Base-by-base conservation (phyloP, 2,888 invertebrate genomes). In the Carpatolechia fugitivella region DNA sequence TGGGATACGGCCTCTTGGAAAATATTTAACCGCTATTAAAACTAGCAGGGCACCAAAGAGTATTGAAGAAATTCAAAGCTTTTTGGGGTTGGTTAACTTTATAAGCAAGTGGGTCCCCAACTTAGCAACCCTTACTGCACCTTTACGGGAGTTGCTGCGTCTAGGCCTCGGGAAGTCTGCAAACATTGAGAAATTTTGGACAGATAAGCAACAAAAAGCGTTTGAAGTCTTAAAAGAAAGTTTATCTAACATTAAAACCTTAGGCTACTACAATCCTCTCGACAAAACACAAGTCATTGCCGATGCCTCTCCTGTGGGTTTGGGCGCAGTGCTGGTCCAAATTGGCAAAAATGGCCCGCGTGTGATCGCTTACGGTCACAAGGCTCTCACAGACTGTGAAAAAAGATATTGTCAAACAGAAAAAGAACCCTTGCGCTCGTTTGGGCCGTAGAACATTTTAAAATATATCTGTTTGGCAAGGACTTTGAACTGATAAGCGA, bases 401-500 rank as follows among this genome's bases (percentile, higher is more conserved):
- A 8, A 33, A n/a, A 8, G 33, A 36, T 50, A 50, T 36, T 31
- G 50, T 18, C 36, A 50, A 18, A 50, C 50, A 4, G 50, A 50
- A 36, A 50, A 50, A 36, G 50, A 36, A 14, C 36, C 52, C 8
- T 10, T n/a, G n/a, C n/a, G n/a, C n/a, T n/a, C n/a, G n/a, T 44
- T 20, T 44, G 35, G 48, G 30, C 48, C n/a, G 31, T 31, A 16
- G 33, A 48, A 18, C 56, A 64, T 50, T 64, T 64, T 33, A 20
- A 57, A 5, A 59, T 58, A n/a, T 65, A 55, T n/a, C 20, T 64
- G 0, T 62, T 36, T 31, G 62, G 61, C 0, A 61, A 62, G 56
- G 10, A 44, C 4, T 63, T 65, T 48, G 60, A 60, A 0, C 24
- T 64, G 0, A 10, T 57, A 0, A 60, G 47, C 0, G 59, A 61